These are phyloP conservation scores for Spea multiplicata DNA, from an alignment of 2,113 vertebrate species.

Conservation along the genomic window DNA sequence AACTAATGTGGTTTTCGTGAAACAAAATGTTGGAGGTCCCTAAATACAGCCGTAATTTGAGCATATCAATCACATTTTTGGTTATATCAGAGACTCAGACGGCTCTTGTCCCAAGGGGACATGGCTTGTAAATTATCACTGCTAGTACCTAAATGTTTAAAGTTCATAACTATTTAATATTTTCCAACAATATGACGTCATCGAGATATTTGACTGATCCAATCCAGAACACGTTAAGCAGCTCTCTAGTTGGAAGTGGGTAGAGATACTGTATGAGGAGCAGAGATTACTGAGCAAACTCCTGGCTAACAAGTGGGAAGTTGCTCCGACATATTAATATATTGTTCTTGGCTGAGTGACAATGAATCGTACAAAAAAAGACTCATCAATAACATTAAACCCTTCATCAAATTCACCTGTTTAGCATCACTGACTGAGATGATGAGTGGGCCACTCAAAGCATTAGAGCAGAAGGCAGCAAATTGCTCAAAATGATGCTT, in stretches of 20 bases:
- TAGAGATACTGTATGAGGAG: constrained; percentile 1
- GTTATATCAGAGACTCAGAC: too few species aligned
- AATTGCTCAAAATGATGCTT: constrained; percentile 50
- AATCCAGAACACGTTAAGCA: neutral
- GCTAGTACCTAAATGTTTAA: too few species aligned
- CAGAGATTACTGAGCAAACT: constrained; percentile 20
- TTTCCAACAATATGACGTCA: too few species aligned
- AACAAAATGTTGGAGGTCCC: too few species aligned
- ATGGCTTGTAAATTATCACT: too few species aligned
- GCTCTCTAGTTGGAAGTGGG: constrained; percentile 5
- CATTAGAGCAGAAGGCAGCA: constrained; percentile 53
- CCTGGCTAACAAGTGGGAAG: constrained; percentile 26
- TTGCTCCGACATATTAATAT: constrained; percentile 36
- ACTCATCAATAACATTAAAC: constrained; percentile 36
- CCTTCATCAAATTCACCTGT: constrained; percentile 41
- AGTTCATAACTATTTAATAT: too few species aligned
- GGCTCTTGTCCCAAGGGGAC: too few species aligned
- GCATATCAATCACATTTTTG: too few species aligned
- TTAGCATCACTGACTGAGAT: constrained; percentile 51
- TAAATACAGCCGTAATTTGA: too few species aligned
- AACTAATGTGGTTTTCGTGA: too few species aligned
- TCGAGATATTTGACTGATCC: too few species aligned
- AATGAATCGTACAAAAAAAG: constrained; percentile 31
- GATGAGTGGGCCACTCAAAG: constrained; percentile 49
- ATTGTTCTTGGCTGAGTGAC: constrained; percentile 38